phyloP scores from a whole-genome alignment of 2,113 vertebrate species.

The Labeo rohita region DNA sequence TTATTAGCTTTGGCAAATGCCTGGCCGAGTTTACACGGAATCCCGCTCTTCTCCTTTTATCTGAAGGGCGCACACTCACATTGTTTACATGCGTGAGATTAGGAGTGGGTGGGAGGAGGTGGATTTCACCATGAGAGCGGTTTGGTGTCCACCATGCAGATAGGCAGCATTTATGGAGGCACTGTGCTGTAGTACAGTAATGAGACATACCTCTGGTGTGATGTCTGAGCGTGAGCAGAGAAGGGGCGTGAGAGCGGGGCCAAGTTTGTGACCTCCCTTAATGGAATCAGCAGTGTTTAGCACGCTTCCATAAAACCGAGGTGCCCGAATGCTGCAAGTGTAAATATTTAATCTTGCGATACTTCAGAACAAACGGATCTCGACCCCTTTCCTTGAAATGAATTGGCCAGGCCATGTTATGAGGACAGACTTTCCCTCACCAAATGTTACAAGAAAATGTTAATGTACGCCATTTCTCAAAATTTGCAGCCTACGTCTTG shows the following conservation, averaged over 20 bases:
- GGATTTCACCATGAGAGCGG: conserved; percentile 37
- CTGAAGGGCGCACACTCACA: conserved; percentile 77
- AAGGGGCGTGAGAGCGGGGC: conserved; percentile 56
- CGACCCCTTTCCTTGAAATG: conserved; percentile 53
- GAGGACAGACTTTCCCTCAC: conserved; percentile 49
- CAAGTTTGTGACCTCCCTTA: conserved; percentile 58
- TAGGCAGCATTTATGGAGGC: conserved; percentile 35
- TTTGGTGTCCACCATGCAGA: conserved; percentile 29
- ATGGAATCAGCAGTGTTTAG: conserved; percentile 63
- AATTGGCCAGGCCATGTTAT: conserved; percentile 46
- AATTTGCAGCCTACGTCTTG: conserved; percentile 38
- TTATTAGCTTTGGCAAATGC: conserved; percentile 91
- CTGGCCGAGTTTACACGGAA: conserved; percentile 79
- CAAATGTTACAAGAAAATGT: conserved; percentile 57
- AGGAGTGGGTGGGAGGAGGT: conserved; percentile 37
- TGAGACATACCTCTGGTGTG: conserved; percentile 44
- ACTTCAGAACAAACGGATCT: conserved; percentile 62
- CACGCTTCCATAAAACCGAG: conserved; percentile 59
- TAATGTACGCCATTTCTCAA: conserved; percentile 43
- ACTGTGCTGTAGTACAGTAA: conserved; percentile 1
- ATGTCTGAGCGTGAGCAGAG: conserved; percentile 44
- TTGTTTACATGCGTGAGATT: conserved; percentile 77
- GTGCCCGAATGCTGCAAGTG: conserved; percentile 58
- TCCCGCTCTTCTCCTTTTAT: conserved; percentile 79
- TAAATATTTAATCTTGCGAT: conserved; percentile 71